Evolutionary conservation across 2,888 invertebrate genomes (phyloP), one percentile per base, ranked within the genome.

Genomic region (Luperina testacea): DNA sequence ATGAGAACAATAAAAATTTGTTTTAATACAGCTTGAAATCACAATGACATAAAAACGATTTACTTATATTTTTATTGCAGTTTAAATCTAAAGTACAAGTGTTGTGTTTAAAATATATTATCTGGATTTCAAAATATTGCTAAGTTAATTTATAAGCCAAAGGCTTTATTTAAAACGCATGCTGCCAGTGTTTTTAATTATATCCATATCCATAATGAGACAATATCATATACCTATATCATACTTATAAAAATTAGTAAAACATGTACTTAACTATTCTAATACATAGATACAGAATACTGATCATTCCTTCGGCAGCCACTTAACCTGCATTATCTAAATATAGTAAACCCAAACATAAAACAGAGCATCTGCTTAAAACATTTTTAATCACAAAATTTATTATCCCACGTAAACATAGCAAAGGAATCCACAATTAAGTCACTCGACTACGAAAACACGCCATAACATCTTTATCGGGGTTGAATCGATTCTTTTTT

Each of bases 401-500:
- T 93, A 93, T 92, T 90, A 88, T 87, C 82, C 87, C 82, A 90
- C 88, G 89, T 92, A 92, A 91, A 91, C 92, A 94, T 93, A 92
- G 93, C 93, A 92, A 91, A 92, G 95, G 95, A 95, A 95, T 96
- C 92, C 92, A 95, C 95, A 96, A 96, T 96, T 96, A 96, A 96
- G 95, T 94, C 94, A 93, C 93, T 94, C 93, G 92, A 93, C 92
- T 92, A 93, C 93, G 92, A 93, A 94, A 94, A 93, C 95, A 94
- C 91, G 94, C 94, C 94, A 95, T 95, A 96, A 96, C 96, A 96
- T 94, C 95, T 95, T 96, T 96, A 96, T 96, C 96, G 91, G 90
- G 88, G 89, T 89, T 90, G 92, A 93, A 96, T 95, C 95, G 94
- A 94, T 95, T 94, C 80, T 88, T 94, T 95, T 95, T 96, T 95